Percentiles rank a stretch among this genome's conserved stretches.
Conservation (phyloP, 2,113 vertebrate species). For the Rhinoderma darwinii region DNA sequence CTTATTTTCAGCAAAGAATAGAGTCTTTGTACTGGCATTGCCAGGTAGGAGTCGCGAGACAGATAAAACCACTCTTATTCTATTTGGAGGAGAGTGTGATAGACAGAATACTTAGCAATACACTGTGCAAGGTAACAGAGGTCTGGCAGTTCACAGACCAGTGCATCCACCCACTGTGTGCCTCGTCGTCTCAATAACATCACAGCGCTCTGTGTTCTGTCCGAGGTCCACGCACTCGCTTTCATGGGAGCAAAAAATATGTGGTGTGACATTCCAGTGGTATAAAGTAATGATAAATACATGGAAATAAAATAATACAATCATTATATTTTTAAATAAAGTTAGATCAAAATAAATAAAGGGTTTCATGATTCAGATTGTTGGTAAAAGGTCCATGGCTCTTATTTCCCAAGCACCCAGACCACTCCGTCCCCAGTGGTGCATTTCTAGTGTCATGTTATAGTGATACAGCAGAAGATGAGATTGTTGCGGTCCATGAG, state of each 20-base stretch:
- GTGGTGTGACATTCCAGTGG: background rate
- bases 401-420: background rate
- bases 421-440: too few relatives aligned
- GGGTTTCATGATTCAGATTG: background rate
- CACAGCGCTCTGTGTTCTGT: background rate
- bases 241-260: background rate
- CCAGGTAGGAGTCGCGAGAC: background rate
- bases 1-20: background rate
- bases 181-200: background rate
- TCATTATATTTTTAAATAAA: too few relatives aligned
- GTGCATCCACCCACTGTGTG: background rate
- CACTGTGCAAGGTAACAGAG: slow-evolving; percentile 19
- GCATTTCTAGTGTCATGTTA: too few relatives aligned
- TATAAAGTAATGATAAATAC: background rate
- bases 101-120: background rate
- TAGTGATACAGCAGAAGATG: too few relatives aligned
- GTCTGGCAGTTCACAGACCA: slow-evolving; percentile 12
- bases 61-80: background rate
- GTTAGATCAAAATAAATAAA: background rate
- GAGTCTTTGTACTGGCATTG: background rate
- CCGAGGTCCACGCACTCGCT: background rate
- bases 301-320: background rate
- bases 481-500: background rate
- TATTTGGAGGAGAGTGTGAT: background rate
- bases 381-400: background rate